These are phyloP conservation scores for Allobates femoralis DNA, from an alignment of 2,797 vertebrate genomes.

Conservation along the genomic window DNA sequence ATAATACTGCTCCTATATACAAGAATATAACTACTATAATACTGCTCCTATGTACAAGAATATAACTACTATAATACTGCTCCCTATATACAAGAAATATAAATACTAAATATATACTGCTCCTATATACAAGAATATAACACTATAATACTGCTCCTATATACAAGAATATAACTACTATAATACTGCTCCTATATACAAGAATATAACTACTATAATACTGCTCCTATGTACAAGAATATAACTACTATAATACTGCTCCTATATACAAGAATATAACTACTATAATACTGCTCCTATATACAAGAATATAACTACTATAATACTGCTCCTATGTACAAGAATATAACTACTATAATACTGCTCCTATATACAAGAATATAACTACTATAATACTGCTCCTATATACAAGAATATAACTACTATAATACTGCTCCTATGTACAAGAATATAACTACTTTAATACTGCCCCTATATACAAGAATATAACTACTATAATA, in stretches of 20 bases:
- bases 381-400: slow-evolving; percentile 2
- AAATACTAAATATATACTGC: slow-evolving; percentile 4
- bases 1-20: no score
- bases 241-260: not conserved
- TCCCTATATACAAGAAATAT: not conserved
- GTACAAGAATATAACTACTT: not conserved
- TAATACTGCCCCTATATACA: not conserved
- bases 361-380: not conserved
- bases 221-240: not conserved
- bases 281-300: not conserved
- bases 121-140: not conserved
- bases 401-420: not conserved
- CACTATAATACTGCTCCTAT: slow-evolving; percentile 4
- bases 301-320: slow-evolving; percentile 4
- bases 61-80: not conserved
- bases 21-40: no score
- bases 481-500: not conserved
- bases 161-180: slow-evolving; percentile 8
- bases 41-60: not conserved
- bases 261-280: not conserved
- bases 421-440: not conserved
- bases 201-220: slow-evolving; percentile 12
- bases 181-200: not conserved
- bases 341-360: slow-evolving; percentile 12
- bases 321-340: no score